phyloP scores from a whole-genome alignment of 1,140 invertebrate species.

The Panagrolaimus sp. region DNA sequence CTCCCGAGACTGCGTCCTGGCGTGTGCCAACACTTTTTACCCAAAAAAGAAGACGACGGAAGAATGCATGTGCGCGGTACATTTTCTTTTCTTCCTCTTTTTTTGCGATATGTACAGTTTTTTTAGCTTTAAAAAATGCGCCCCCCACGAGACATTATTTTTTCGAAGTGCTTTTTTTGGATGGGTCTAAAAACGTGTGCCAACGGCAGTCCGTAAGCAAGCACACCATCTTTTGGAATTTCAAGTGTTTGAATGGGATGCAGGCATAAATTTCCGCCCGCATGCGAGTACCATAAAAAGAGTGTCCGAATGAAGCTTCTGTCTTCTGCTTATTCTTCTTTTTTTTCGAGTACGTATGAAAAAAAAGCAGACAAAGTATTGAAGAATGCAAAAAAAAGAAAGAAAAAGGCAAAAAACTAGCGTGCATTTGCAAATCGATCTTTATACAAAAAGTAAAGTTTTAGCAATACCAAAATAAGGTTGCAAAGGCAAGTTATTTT shows the following conservation, averaged over 20 bases:
- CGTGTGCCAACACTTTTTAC: slow-evolving; percentile 7
- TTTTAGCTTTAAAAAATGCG: neutral
- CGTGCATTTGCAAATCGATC: too few species aligned
- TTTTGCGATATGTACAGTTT: slow-evolving; percentile 9
- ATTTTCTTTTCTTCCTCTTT: neutral
- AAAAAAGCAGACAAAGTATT: too few species aligned
- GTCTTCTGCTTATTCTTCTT: too few species aligned
- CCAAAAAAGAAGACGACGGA: neutral
- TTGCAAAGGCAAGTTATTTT: too few species aligned
- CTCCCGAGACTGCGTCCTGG: slow-evolving; percentile 11
- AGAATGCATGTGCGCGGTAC: neutral
- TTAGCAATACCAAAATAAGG: too few species aligned
- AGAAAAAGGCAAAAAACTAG: too few species aligned
- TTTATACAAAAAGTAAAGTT: too few species aligned
- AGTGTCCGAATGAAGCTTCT: too few species aligned
- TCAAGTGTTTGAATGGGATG: slow-evolving; percentile 9
- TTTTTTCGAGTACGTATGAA: too few species aligned
- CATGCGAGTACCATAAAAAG: neutral
- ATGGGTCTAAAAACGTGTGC: neutral
- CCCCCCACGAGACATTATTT: slow-evolving; percentile 1
- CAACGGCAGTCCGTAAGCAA: neutral
- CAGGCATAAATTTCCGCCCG: slow-evolving; percentile 3
- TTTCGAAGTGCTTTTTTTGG: neutral
- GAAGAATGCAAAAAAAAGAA: too few species aligned
- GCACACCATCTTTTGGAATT: slow-evolving; percentile 13